Percentiles rank a stretch among this genome's conserved stretches.
Conservation (phyloP, 2,888 invertebrate species). For the Rhagonycha fulva region DNA sequence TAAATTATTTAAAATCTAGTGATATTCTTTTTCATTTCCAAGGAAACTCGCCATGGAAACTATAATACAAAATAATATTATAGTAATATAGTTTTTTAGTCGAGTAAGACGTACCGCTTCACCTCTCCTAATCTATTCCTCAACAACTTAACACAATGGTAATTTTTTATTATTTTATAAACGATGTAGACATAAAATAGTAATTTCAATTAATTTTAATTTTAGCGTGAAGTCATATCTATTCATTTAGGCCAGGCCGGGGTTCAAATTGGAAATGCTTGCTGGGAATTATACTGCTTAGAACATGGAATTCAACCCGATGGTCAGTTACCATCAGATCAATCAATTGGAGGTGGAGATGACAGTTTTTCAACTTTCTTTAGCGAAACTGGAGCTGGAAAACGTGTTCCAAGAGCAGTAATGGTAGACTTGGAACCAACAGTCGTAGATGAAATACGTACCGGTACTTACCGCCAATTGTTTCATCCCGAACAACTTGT, state of each 20-base stretch:
- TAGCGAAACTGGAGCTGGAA: constrained; percentile 55
- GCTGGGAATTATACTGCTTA: constrained; percentile 52
- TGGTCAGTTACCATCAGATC: constrained; percentile 55
- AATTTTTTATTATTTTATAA: too few species aligned
- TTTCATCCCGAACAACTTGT: constrained; percentile 93
- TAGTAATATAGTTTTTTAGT: too few species aligned
- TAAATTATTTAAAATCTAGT: too few species aligned
- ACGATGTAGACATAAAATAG: too few species aligned
- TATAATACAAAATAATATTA: too few species aligned
- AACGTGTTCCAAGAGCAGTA: constrained; percentile 67
- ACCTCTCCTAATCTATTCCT: too few species aligned
- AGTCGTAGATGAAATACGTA: constrained; percentile 59
- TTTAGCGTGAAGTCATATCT: constrained; percentile 68
- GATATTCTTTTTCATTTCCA: too few species aligned
- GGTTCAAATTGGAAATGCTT: constrained; percentile 52
- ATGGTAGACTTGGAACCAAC: constrained; percentile 73
- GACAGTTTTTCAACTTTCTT: constrained; percentile 46
- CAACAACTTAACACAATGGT: too few species aligned
- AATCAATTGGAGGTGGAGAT: constrained; percentile 51
- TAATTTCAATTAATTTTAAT: background rate
- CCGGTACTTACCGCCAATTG: constrained; percentile 79
- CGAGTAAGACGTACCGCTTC: too few species aligned
- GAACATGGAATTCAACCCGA: constrained; percentile 41
- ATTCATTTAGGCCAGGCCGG: constrained; percentile 62
- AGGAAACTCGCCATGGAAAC: too few species aligned